Conservation (phyloP, 2,888 invertebrate genomes). For the Hypena proboscidalis region DNA sequence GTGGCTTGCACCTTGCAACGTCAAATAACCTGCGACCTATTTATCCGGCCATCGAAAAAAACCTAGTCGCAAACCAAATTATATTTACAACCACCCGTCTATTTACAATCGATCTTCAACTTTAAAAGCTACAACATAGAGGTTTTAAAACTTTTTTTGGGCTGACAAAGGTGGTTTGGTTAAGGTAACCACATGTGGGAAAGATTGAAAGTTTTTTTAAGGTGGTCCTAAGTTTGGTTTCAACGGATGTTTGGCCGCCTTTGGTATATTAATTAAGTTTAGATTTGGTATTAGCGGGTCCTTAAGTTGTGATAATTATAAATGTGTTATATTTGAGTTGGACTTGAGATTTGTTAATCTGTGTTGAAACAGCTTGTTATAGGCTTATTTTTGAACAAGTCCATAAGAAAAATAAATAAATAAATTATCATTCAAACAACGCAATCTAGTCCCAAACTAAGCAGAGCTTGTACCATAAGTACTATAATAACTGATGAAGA, state of each 20-base stretch:
- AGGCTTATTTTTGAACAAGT: too few relatives aligned
- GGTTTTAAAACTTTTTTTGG: background rate
- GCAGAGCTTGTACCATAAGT: too few relatives aligned
- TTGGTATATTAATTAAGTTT: conserved; percentile 74
- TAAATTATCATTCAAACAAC: too few relatives aligned
- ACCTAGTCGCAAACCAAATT: conserved; percentile 44
- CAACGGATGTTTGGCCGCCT: conserved; percentile 77
- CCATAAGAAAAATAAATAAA: too few relatives aligned
- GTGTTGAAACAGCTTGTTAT: conserved; percentile 5
- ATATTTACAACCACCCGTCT: background rate
- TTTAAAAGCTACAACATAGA: rapidly evolving
- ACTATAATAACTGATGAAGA: too few relatives aligned
- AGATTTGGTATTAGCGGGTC: conserved; percentile 65
- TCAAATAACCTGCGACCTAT: conserved; percentile 84
- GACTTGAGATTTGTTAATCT: conserved; percentile 30
- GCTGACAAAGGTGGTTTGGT: conserved; percentile 4
- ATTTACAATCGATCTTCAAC: conserved; percentile 9
- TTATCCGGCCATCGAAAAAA: conserved; percentile 72
- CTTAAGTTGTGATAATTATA: conserved; percentile 46
- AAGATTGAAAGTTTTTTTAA: conserved; percentile 75
- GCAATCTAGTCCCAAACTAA: too few relatives aligned
- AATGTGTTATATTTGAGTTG: conserved; percentile 43
- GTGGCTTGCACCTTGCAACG: conserved; percentile 78
- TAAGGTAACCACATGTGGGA: conserved; percentile 52
- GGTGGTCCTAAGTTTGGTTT: conserved; percentile 62